Base-by-base conservation (phyloP, 2,797 vertebrate genomes). In the Clarias laeviceps region DNA sequence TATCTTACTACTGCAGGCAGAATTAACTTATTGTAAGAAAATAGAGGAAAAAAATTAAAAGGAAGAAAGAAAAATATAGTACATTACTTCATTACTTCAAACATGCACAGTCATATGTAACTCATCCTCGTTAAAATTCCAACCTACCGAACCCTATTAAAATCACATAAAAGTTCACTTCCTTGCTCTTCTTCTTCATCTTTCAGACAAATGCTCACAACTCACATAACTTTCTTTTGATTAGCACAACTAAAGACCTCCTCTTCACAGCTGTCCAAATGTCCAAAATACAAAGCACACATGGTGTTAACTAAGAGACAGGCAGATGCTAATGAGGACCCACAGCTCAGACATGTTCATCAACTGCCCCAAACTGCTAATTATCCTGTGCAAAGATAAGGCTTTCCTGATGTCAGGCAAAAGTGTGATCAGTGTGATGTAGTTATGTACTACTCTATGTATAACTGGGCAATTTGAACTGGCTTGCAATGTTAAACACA, bases 351-450 rank as follows among this genome's bases (percentile, higher is more conserved):
- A 88, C 88, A 90, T 87, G 90, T 88, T 90, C 90, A 91, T 93
- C 92, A 91, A 90, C 87, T 87, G 88, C 92, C 85, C 88, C 91
- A 89, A 90, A 91, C 87, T 85, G 90, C 86, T 93, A 92, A 94
- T 94, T 93, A 93, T 89, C 87, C 18, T 34, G 64, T 56, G 80
- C 45, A 82, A 56, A 82, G 79, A 56, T 29, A 54, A 68, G 64
- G 29, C 1, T 45, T 68, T 66, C 24, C 9, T 82, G 45, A 27
- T 24, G 64, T 56, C 80, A 81, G 15, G 64, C 8, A 68, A 54
- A 81, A 56, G 45, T 68, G 64, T 64, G n/a, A 64, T 80, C 7
- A 65, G 24, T 45, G 7, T n/a, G n/a, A n/a, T n/a, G n/a, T 4
- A 5, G 20, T 12, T 72, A 24, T 70, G 9, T 45, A 24, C 20